Conservation (phyloP, 2,797 vertebrate species). For the Hyperoplus lanceolatus region DNA sequence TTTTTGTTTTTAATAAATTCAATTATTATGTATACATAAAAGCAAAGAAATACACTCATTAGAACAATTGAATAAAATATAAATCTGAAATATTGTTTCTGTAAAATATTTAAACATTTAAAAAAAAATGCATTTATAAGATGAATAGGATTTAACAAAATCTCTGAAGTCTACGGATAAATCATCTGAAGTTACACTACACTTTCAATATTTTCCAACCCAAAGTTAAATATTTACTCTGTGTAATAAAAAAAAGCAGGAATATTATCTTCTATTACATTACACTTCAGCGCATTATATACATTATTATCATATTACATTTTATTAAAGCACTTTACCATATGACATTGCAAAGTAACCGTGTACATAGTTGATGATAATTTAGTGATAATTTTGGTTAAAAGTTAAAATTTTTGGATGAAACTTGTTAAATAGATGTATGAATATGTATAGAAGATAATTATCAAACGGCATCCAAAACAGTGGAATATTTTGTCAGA, state of each 20-base stretch:
- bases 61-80: not conserved
- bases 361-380: constrained; percentile 13
- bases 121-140: not conserved
- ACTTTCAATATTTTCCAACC: not conserved
- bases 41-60: not conserved
- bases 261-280: not conserved
- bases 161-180: not conserved
- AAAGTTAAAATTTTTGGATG: too few species aligned
- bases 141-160: not conserved
- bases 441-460: too few species aligned
- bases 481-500: too few species aligned
- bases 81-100: not conserved
- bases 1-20: too few species aligned
- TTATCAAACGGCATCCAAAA: too few species aligned
- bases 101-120: not conserved
- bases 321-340: not conserved
- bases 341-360: not conserved
- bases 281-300: not conserved
- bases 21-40: not conserved
- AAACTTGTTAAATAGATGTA: too few species aligned
- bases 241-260: not conserved
- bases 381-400: too few species aligned
- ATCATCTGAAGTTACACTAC: not conserved
- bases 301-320: too few species aligned
- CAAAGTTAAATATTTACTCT: not conserved